Conservation (phyloP, 2,113 vertebrate species). For the Planiliza haematocheilus region DNA sequence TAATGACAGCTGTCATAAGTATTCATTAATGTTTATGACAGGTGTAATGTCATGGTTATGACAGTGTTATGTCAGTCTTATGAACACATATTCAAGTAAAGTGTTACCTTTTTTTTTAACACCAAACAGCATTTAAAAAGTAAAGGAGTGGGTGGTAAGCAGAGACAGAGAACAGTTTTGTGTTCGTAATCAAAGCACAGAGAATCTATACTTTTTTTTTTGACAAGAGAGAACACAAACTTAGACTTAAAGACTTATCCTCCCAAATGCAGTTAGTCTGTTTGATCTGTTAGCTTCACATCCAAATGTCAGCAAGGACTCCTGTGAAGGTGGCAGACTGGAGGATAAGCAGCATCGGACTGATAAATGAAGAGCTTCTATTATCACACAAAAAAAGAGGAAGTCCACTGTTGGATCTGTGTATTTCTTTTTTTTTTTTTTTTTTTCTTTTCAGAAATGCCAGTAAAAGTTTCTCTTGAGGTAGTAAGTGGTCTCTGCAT, state of each 20-base stretch:
- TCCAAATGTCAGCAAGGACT: conserved; percentile 54
- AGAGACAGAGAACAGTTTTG: conserved; percentile 9
- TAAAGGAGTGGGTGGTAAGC: not conserved
- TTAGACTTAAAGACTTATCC: conserved; percentile 17
- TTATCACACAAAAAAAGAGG: conserved; percentile 39
- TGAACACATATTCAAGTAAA: too few relatives aligned
- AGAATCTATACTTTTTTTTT: conserved; percentile 1
- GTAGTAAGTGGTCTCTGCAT: not conserved
- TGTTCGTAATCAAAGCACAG: conserved; percentile 12
- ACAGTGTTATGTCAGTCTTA: too few relatives aligned
- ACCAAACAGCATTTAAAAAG: not conserved
- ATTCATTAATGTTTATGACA: too few relatives aligned
- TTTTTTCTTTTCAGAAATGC: too few relatives aligned
- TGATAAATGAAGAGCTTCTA: conserved; percentile 36
- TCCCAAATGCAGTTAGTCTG: conserved; percentile 19
- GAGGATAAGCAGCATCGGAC: conserved; percentile 31
- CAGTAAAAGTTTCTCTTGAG: not conserved
- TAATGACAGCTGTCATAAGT: too few relatives aligned
- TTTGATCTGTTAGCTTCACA: conserved; percentile 22
- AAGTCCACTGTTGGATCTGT: conserved; percentile 17
- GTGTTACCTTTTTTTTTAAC: too few relatives aligned
- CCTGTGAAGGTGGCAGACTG: conserved; percentile 46
- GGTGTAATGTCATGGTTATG: too few relatives aligned
- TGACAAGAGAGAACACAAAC: conserved; percentile 18
- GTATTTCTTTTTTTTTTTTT: not conserved